Conservation (phyloP, 1,140 invertebrate genomes). For the Steinernema feltiae region DNA sequence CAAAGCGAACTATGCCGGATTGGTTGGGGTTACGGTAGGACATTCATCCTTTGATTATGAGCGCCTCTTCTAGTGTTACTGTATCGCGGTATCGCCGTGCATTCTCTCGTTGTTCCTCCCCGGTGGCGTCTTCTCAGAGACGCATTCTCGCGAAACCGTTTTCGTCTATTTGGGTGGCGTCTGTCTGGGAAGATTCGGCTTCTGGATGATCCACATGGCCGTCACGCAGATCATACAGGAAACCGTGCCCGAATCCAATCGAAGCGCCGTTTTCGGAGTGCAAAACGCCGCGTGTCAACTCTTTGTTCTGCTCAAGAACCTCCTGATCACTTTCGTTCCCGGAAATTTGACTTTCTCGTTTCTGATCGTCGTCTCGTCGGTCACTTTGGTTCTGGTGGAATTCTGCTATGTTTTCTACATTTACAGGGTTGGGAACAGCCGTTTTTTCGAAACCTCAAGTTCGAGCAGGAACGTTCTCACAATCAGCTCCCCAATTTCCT, state of each 20-base stretch:
- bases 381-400: slow-evolving; percentile 58
- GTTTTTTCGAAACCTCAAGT: not conserved
- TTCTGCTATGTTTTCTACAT: slow-evolving; percentile 36
- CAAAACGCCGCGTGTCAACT: slow-evolving; percentile 60
- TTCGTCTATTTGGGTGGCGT: not conserved
- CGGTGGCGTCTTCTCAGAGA: not conserved
- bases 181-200: slow-evolving; percentile 28
- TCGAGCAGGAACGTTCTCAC: no score
- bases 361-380: slow-evolving; percentile 60
- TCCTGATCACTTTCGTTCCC: slow-evolving; percentile 62
- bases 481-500: not conserved
- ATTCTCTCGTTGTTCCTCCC: not conserved
- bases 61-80: not conserved
- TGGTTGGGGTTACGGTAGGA: not conserved
- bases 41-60: not conserved
- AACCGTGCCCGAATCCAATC: slow-evolving; percentile 60
- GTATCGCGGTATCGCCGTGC: not conserved
- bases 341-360: slow-evolving; percentile 59
- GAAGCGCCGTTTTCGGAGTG: slow-evolving; percentile 64
- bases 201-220: slow-evolving; percentile 65
- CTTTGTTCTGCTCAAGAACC: slow-evolving; percentile 62
- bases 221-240: slow-evolving; percentile 66
- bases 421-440: slow-evolving; percentile 22
- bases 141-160: not conserved
- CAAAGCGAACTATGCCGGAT: not conserved